phyloP scores from a whole-genome alignment of 30 jellyfish, hydroid and myxozoan species.

The Aurelia aurita region DNA sequence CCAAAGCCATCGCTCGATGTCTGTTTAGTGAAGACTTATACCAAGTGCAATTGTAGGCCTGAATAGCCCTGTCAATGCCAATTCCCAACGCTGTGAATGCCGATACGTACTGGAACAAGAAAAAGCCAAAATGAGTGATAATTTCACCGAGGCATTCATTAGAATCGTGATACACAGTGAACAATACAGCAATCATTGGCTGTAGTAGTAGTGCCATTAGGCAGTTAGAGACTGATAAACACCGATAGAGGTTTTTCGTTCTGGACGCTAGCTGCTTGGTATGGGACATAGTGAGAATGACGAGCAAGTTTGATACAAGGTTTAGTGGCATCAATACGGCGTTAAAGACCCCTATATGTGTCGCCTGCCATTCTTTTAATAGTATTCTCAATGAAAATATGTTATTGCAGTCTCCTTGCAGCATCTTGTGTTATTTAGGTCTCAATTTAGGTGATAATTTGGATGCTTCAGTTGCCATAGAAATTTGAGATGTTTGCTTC shows the following conservation, averaged over 20 bases:
- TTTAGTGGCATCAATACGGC: conserved; percentile 26
- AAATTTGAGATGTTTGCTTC: no score
- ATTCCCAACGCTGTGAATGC: conserved; percentile 30
- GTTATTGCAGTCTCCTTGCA: conserved; percentile 12
- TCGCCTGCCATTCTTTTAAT: conserved; percentile 15
- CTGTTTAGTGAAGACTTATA: conserved; percentile 45
- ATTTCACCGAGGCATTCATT: conserved; percentile 29
- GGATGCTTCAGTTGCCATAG: background rate
- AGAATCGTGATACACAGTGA: background rate
- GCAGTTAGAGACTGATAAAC: conserved; percentile 19
- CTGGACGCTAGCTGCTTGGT: conserved; percentile 8
- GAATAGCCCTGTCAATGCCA: conserved; percentile 30
- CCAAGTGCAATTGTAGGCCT: conserved; percentile 10
- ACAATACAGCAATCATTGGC: conserved; percentile 30
- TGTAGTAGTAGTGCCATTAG: conserved; percentile 42
- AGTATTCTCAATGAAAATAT: conserved; percentile 17
- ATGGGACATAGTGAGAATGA: background rate
- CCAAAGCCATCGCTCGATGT: conserved; percentile 4
- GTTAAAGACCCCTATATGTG: conserved; percentile 9
- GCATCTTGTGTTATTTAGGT: background rate
- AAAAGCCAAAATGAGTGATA: conserved; percentile 16
- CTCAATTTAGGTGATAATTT: background rate
- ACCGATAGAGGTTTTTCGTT: background rate
- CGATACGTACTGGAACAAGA: conserved; percentile 17
- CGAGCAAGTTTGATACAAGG: conserved; percentile 17